Evolutionary conservation across 2,113 vertebrate species (phyloP).

Genomic region (Ailuropoda melanoleuca): DNA sequence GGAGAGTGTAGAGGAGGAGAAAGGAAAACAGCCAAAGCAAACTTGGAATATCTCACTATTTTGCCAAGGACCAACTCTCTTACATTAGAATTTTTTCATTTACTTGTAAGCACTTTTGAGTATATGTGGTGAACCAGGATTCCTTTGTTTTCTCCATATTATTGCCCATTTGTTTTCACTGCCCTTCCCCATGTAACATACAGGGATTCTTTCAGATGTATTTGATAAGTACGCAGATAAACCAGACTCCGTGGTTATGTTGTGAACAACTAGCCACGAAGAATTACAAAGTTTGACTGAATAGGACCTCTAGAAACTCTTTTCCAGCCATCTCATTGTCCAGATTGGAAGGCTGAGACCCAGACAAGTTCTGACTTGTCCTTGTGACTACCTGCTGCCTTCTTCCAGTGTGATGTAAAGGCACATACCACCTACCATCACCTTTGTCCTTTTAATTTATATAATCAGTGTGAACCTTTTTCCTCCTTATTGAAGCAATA

Average conservation of each 20-base stretch:
- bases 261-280: neutral
- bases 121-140: neutral
- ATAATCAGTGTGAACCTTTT: neutral
- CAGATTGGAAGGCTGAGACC: neutral
- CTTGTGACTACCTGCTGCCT: neutral
- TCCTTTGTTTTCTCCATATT: neutral
- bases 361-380: neutral
- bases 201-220: neutral
- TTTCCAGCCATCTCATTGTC: neutral
- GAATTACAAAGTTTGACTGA: neutral
- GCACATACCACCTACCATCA: rapidly evolving
- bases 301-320: neutral
- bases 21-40: neutral
- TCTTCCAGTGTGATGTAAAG: neutral
- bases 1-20: neutral
- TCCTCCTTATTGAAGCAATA: neutral
- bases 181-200: neutral
- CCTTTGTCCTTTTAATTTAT: neutral
- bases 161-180: neutral
- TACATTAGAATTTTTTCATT: neutral
- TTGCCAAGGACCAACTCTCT: neutral
- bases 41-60: neutral
- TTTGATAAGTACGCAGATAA: neutral
- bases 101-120: neutral
- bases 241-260: neutral